A percentile compares a stretch with the other conserved stretches of the same genome.
Evolutionary conservation across 2,888 invertebrate genomes (phyloP).

Genomic region (Mesopsocus fuscifrons): DNA sequence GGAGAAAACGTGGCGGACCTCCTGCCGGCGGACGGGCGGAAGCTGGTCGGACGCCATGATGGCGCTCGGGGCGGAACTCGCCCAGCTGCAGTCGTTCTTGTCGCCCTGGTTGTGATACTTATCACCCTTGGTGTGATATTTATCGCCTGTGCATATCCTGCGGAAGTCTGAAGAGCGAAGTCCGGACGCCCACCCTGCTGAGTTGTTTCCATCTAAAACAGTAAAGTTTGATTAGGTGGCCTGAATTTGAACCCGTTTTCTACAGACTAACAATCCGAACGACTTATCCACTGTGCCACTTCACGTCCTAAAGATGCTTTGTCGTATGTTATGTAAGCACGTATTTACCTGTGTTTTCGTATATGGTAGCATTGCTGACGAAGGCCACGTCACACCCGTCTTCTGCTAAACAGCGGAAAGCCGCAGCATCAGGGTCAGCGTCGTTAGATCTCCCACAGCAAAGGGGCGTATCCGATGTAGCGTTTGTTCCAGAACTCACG

Average conservation of each 20-base stretch:
- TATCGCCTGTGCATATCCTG: neutral
- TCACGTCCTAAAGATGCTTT: too few species aligned
- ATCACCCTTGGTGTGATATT: too few species aligned
- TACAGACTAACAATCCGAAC: too few species aligned
- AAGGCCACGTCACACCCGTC: constrained; percentile 8
- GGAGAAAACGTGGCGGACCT: neutral
- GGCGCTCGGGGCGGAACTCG: neutral
- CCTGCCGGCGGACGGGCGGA: neutral
- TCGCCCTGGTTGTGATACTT: too few species aligned
- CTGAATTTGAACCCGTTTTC: too few species aligned
- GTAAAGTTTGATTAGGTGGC: too few species aligned
- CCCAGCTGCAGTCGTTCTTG: neutral
- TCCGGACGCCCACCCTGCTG: neutral
- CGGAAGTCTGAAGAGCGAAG: neutral
- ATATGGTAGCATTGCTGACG: neutral
- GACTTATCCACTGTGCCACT: too few species aligned
- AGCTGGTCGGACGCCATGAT: neutral
- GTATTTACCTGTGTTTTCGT: neutral
- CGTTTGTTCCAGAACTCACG: too few species aligned
- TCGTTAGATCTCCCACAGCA: neutral
- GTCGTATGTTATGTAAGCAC: too few species aligned
- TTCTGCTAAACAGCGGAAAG: neutral
- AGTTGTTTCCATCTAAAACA: neutral
- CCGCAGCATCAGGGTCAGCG: neutral
- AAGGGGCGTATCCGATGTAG: neutral